phyloP scores from a whole-genome alignment of 2,888 invertebrate genomes.

The Amphimallon solstitiale region DNA sequence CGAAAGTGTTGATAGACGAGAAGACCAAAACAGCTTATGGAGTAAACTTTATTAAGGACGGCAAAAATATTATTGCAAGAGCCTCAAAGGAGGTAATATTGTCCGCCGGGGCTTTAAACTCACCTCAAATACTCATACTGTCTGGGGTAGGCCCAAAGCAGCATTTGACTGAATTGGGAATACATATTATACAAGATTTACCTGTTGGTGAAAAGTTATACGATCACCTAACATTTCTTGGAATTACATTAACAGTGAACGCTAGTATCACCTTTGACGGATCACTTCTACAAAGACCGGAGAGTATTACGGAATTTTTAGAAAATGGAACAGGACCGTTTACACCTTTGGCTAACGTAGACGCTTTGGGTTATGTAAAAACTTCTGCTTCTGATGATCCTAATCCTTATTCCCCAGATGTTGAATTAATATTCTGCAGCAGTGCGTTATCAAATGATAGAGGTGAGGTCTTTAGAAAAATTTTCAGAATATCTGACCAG shows the following conservation, averaged over 20 bases:
- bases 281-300: slow-evolving; percentile 35
- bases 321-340: slow-evolving; percentile 66
- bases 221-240: slow-evolving; percentile 70
- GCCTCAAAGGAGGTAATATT: slow-evolving; percentile 85
- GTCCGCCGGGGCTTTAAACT: slow-evolving; percentile 87
- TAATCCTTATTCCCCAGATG: slow-evolving; percentile 70
- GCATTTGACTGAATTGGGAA: slow-evolving; percentile 67
- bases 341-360: slow-evolving; percentile 70
- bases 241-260: slow-evolving; percentile 62
- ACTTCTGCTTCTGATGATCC: slow-evolving; percentile 67
- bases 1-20: slow-evolving; percentile 74
- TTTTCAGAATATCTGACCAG: slow-evolving; percentile 68
- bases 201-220: slow-evolving; percentile 75
- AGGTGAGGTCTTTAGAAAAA: slow-evolving; percentile 54
- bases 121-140: slow-evolving; percentile 89
- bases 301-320: slow-evolving; percentile 57
- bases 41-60: slow-evolving; percentile 67
- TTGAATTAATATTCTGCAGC: slow-evolving; percentile 75
- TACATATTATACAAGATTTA: slow-evolving; percentile 71
- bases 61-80: slow-evolving; percentile 55
- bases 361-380: slow-evolving; percentile 68
- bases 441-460: slow-evolving; percentile 59
- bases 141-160: slow-evolving; percentile 78
- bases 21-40: slow-evolving; percentile 74
- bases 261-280: slow-evolving; percentile 50